Conservation (phyloP, 1,140 invertebrate species). For the Drosophila leontia region DNA sequence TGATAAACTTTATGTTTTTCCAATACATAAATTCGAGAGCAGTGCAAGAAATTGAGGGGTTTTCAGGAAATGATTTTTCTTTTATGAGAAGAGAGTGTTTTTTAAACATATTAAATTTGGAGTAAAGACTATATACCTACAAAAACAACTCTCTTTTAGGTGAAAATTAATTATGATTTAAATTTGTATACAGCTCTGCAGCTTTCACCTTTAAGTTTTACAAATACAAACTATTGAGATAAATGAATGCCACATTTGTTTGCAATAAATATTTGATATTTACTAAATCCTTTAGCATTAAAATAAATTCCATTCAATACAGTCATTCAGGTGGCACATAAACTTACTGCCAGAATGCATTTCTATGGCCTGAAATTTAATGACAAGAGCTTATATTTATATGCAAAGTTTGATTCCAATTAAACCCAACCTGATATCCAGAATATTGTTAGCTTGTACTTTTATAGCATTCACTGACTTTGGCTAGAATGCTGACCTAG, state of each 20-base stretch:
- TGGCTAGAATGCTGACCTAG: background rate
- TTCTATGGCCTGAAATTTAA: background rate
- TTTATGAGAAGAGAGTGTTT: too few relatives aligned
- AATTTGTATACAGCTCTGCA: background rate
- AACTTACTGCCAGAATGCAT: background rate
- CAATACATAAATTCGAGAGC: slow-evolving; percentile 8
- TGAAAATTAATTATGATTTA: too few relatives aligned
- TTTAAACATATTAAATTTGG: background rate
- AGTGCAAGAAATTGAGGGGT: background rate
- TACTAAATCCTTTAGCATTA: too few relatives aligned
- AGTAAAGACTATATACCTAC: too few relatives aligned
- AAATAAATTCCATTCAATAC: background rate
- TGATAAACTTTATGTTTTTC: slow-evolving; percentile 28
- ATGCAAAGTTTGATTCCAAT: background rate
- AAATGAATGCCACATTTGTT: background rate
- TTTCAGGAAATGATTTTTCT: background rate
- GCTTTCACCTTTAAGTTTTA: background rate
- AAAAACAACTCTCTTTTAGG: background rate
- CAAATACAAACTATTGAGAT: background rate
- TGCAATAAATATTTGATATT: background rate
- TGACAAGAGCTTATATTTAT: background rate
- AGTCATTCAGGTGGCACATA: background rate
- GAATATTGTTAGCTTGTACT: background rate
- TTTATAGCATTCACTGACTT: background rate
- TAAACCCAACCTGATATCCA: background rate